Conservation (phyloP, 2,113 vertebrate species). For the Athene cunicularia region DNA sequence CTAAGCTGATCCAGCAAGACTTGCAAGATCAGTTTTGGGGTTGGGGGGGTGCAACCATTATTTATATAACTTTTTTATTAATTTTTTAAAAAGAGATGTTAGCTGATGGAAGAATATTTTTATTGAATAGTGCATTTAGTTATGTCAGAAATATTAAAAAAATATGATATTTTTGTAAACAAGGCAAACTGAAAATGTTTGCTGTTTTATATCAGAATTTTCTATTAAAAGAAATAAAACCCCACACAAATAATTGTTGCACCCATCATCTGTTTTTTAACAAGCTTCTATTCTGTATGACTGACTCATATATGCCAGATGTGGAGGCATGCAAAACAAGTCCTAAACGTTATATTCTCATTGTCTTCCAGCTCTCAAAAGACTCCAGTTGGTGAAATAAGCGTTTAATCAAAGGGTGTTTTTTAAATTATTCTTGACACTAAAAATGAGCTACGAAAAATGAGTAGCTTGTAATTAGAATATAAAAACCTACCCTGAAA, state of each 20-base stretch:
- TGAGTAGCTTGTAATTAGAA: not conserved
- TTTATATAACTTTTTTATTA: slow-evolving; percentile 68
- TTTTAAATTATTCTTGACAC: not conserved
- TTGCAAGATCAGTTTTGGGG: slow-evolving; percentile 21
- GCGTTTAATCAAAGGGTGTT: not conserved
- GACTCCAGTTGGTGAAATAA: not conserved
- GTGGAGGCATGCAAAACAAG: slow-evolving; percentile 76
- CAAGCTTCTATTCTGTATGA: slow-evolving; percentile 62
- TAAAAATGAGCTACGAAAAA: not conserved
- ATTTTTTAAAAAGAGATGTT: slow-evolving; percentile 39
- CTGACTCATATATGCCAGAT: slow-evolving; percentile 35
- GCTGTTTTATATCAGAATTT: slow-evolving; percentile 71
- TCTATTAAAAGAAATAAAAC: slow-evolving; percentile 69
- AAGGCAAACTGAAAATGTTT: slow-evolving; percentile 68
- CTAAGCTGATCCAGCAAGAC: slow-evolving; percentile 46
- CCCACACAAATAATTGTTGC: slow-evolving; percentile 69
- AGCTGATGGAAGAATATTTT: slow-evolving; percentile 65
- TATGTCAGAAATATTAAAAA: slow-evolving; percentile 73
- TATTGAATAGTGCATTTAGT: slow-evolving; percentile 70
- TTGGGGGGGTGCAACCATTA: slow-evolving; percentile 37
- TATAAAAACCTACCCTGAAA: not conserved
- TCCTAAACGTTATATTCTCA: slow-evolving; percentile 63
- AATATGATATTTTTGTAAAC: slow-evolving; percentile 74
- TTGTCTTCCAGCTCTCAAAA: slow-evolving; percentile 21
- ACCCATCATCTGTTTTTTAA: slow-evolving; percentile 62